phyloP scores from a whole-genome alignment of 2,113 vertebrate species.

The Pteruthius melanotis region DNA sequence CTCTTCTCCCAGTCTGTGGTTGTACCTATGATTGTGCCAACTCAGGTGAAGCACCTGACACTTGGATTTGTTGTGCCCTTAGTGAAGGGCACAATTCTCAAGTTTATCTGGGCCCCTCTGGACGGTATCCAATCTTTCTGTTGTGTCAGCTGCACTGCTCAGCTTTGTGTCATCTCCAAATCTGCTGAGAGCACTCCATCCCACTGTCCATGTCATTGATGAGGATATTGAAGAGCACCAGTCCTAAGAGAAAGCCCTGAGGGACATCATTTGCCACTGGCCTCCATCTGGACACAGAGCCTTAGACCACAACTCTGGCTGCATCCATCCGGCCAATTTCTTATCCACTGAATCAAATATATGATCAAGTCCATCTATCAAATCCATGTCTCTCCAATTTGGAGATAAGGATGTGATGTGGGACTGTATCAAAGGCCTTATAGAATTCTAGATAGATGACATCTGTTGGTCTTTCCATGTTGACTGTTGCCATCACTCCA shows the following conservation, averaged over 20 bases:
- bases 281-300: background rate
- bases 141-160: background rate
- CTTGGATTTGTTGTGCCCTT: background rate
- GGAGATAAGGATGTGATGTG: background rate
- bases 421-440: background rate
- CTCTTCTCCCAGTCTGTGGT: background rate
- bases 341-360: background rate
- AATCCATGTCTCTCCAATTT: background rate
- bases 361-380: background rate
- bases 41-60: background rate
- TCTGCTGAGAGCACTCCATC: too few species aligned
- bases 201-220: background rate
- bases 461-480: background rate
- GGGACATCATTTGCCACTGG: background rate
- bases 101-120: background rate
- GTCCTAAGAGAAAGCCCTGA: background rate
- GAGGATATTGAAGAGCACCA: background rate
- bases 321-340: background rate
- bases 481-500: background rate
- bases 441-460: background rate
- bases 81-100: background rate
- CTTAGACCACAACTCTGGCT: background rate
- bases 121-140: background rate
- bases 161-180: background rate
- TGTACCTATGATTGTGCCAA: background rate